phyloP scores from a whole-genome alignment of 92 coral and sea anemone species.

The Meandrina meandrites region DNA sequence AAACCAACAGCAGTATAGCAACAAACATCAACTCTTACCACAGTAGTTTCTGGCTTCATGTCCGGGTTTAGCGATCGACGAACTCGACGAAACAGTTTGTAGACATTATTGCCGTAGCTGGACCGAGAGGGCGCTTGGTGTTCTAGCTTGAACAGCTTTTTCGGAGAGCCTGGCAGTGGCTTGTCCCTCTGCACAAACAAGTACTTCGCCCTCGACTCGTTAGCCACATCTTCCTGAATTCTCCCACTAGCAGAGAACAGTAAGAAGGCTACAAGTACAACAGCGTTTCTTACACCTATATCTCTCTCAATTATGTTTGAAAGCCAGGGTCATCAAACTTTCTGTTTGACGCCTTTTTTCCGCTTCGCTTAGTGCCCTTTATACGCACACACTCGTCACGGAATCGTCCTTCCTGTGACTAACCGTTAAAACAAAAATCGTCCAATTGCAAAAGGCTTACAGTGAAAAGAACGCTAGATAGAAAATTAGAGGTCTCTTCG shows the following conservation, averaged over 20 bases:
- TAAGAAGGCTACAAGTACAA: conserved; percentile 20
- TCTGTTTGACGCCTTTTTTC: too few relatives aligned
- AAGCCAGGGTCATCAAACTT: too few relatives aligned
- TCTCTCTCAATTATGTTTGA: too few relatives aligned
- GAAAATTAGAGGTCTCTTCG: too few relatives aligned
- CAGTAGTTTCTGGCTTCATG: conserved; percentile 45
- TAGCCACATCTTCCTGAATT: conserved; percentile 3
- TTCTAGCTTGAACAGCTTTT: conserved; percentile 46
- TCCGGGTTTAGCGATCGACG: conserved; percentile 71
- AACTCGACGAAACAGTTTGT: conserved; percentile 46
- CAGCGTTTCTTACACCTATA: not conserved
- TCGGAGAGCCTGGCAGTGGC: conserved; percentile 81
- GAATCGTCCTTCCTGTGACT: too few relatives aligned
- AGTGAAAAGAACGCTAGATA: too few relatives aligned
- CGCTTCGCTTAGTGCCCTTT: too few relatives aligned
- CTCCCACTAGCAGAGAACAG: conserved; percentile 9
- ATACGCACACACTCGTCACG: too few relatives aligned
- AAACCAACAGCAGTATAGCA: too few relatives aligned
- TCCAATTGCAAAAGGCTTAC: too few relatives aligned
- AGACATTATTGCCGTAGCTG: conserved; percentile 26
- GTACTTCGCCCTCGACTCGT: conserved; percentile 35
- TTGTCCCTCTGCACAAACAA: conserved; percentile 70
- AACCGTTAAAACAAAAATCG: too few relatives aligned
- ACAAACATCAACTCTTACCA: conserved; percentile 34
- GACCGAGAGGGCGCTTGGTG: conserved; percentile 9